A percentile compares a stretch with the other conserved stretches of the same genome.
phyloP scores from a whole-genome alignment of 2,113 vertebrate genomes.

The Larimichthys crocea region DNA sequence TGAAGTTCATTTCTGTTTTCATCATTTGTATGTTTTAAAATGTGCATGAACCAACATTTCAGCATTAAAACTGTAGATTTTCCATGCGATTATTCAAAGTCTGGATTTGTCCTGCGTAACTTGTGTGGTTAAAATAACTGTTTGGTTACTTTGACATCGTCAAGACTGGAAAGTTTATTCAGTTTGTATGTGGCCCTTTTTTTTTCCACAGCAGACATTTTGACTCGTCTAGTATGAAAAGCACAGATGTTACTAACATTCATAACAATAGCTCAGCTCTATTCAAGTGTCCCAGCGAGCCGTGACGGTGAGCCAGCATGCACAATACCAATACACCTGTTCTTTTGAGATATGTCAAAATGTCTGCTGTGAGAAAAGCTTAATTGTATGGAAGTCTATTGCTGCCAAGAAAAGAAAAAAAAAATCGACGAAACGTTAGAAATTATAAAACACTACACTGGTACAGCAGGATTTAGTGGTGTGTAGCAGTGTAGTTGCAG shows the following conservation, averaged over 20 bases:
- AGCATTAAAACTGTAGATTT: background rate
- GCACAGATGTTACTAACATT: background rate
- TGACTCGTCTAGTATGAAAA: background rate
- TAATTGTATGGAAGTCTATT: background rate
- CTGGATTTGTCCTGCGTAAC: background rate
- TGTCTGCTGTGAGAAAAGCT: no score
- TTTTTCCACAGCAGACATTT: background rate
- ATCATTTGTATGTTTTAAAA: background rate
- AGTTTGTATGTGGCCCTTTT: background rate
- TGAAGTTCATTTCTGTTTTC: background rate
- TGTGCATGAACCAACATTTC: background rate
- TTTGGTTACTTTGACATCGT: no score
- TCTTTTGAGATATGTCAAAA: no score
- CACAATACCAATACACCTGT: background rate
- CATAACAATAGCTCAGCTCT: background rate
- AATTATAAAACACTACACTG: no score
- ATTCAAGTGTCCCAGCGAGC: background rate
- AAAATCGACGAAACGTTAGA: no score
- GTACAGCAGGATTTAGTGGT: no score
- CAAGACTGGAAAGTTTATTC: background rate
- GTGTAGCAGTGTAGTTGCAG: no score
- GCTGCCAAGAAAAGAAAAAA: background rate
- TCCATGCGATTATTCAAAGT: background rate
- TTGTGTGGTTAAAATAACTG: background rate
- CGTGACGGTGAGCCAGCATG: background rate